Evolutionary conservation across 2,113 vertebrate species (phyloP).

Genomic region (Sceloporus undulatus): DNA sequence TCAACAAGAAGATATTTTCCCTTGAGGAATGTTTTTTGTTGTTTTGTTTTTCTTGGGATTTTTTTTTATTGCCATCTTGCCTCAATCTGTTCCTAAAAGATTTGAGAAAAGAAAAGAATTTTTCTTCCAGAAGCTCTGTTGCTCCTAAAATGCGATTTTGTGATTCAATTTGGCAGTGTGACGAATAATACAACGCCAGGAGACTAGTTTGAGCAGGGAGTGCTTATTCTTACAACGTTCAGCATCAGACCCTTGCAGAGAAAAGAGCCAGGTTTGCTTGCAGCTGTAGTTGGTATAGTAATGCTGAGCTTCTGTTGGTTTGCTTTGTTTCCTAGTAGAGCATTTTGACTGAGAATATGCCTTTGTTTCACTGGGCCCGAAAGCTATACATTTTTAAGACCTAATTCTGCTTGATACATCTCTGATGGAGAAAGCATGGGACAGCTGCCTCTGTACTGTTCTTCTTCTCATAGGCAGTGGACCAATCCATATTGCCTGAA

Average conservation of each 20-base stretch:
- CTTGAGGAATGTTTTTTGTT: slow-evolving; percentile 28
- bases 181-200: slow-evolving; percentile 45
- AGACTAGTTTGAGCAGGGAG: background rate
- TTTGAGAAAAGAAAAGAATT: slow-evolving; percentile 65
- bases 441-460: no score
- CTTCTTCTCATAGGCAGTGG: background rate
- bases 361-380: background rate
- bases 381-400: accelerated
- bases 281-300: background rate
- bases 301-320: background rate
- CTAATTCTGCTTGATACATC: background rate
- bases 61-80: slow-evolving; percentile 22
- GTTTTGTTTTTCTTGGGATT: background rate
- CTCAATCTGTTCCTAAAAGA: slow-evolving; percentile 59
- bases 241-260: background rate
- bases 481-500: no score
- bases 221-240: background rate
- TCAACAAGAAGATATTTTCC: slow-evolving; percentile 53
- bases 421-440: background rate
- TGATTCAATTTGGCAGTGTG: slow-evolving; percentile 64
- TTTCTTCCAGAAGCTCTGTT: slow-evolving; percentile 67
- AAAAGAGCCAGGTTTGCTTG: background rate
- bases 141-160: slow-evolving; percentile 35
- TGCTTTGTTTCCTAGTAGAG: background rate
- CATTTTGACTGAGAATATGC: background rate